These are phyloP conservation scores for Drosophila baimaii DNA, from an alignment of 1,140 invertebrate genomes.

Conservation along the genomic window DNA sequence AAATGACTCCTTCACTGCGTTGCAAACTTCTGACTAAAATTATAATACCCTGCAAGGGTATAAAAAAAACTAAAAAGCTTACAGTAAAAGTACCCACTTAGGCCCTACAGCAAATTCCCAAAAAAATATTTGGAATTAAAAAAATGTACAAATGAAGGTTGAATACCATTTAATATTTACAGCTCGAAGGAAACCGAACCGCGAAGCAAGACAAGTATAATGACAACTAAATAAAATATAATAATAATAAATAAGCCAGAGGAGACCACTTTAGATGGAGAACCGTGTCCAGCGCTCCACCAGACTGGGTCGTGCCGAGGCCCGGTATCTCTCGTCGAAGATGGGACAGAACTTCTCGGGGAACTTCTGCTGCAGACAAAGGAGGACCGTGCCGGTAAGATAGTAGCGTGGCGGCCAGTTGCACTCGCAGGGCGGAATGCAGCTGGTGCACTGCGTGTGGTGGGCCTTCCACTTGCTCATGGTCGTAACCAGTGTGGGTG, in stretches of 20 bases:
- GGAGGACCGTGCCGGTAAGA: constrained; percentile 68
- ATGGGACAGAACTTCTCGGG: constrained; percentile 71
- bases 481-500: background rate
- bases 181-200: background rate
- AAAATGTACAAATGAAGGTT: too few relatives aligned
- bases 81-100: too few relatives aligned
- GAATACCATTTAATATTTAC: background rate
- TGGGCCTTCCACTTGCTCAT: constrained; percentile 39
- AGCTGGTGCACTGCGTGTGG: constrained; percentile 25
- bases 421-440: constrained; percentile 74
- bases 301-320: constrained; percentile 50
- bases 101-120: too few relatives aligned
- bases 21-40: too few relatives aligned
- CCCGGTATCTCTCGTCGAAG: constrained; percentile 57
- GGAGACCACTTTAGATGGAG: constrained; percentile 48
- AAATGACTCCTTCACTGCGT: too few relatives aligned
- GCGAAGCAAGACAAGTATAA: too few relatives aligned
- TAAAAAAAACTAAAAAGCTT: too few relatives aligned
- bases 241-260: background rate
- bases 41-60: too few relatives aligned
- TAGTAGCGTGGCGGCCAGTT: constrained; percentile 66
- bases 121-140: background rate
- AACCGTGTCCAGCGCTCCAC: constrained; percentile 69
- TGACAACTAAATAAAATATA: background rate
- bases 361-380: constrained; percentile 57